Evolutionary conservation across 2,113 vertebrate species (phyloP), one percentile per base, ranked within the genome.

Genomic region (Ictalurus furcatus): DNA sequence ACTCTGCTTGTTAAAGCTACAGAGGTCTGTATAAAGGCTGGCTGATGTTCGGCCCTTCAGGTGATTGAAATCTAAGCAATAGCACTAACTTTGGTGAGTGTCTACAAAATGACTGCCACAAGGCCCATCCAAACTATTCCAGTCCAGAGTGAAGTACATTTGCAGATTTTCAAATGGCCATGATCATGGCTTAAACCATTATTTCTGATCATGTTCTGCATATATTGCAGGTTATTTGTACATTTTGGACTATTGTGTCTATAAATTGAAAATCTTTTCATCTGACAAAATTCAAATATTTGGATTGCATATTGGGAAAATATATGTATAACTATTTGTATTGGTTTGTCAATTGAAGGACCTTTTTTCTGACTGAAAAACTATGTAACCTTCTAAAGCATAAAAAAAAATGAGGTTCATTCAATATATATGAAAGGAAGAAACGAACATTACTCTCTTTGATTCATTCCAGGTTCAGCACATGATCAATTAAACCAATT

Each of bases 401-500:
- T 63, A 65, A 87, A 37, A 88, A 88, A 81, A 69, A 4, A n/a
- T n/a, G 28, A 88, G 79, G 37, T 40, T 37, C 79, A 73, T 88
- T 83, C 79, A 88, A 83, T 83, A 88, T 85, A 58, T 65, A 78
- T 88, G 82, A 88, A 85, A 85, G 78, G 52, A 65, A 83, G 83
- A 88, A 88, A 78, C 85, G 88, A 88, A 88, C 81, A 86, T 85
- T 65, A 71, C 28, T 89, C 84, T 89, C 30, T 80, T 86, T 85
- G 82, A 85, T 86, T 88, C 30, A 83, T 85, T 88, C 71, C 40
- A 52, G 59, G 69, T 88, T 85, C 30, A 89, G 83, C 88, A 85
- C 48, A 85, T 80, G 81, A 89, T 89, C 88, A 89, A 85, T 89
- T 89, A 85, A 86, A 80, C 84, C 65, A 37, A 89, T 89, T 86